These are phyloP conservation scores for Papilio demoleus DNA, from an alignment of 2,888 invertebrate genomes.

Conservation along the genomic window DNA sequence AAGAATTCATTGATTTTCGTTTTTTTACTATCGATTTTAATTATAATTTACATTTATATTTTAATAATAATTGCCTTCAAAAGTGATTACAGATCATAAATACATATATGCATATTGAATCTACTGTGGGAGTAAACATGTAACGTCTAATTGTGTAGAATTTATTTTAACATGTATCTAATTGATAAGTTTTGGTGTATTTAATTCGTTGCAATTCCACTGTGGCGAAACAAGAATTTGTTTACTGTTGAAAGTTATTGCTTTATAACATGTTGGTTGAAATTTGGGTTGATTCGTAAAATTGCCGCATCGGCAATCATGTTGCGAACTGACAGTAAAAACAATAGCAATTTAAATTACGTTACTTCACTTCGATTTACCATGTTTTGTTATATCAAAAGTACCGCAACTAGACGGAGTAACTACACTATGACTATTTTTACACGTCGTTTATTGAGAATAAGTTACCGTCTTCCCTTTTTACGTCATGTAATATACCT, in stretches of 20 bases:
- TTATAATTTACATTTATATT: too few relatives aligned
- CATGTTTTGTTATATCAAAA: constrained; percentile 10
- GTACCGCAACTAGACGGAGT: too few relatives aligned
- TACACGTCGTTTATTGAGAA: too few relatives aligned
- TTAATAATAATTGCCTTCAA: too few relatives aligned
- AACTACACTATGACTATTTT: too few relatives aligned
- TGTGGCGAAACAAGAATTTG: constrained; percentile 55
- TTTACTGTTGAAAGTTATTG: constrained; percentile 58
- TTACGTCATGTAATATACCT: too few relatives aligned
- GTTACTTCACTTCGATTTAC: constrained; percentile 25
- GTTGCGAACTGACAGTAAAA: constrained; percentile 38
- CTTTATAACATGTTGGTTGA: constrained; percentile 52
- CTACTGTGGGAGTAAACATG: too few relatives aligned
- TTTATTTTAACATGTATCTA: constrained; percentile 6
- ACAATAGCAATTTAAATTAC: constrained; percentile 35
- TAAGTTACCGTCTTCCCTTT: too few relatives aligned
- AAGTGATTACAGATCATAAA: too few relatives aligned
- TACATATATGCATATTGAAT: too few relatives aligned
- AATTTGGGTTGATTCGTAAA: constrained; percentile 43
- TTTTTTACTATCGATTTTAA: too few relatives aligned
- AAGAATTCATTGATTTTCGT: neutral
- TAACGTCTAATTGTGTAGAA: constrained; percentile 44
- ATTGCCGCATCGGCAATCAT: constrained; percentile 46
- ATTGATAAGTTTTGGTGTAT: constrained; percentile 47
- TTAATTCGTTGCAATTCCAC: constrained; percentile 55